These are phyloP conservation scores for Tachystola acroxantha DNA, from an alignment of 2,888 invertebrate genomes.

Conservation along the genomic window DNA sequence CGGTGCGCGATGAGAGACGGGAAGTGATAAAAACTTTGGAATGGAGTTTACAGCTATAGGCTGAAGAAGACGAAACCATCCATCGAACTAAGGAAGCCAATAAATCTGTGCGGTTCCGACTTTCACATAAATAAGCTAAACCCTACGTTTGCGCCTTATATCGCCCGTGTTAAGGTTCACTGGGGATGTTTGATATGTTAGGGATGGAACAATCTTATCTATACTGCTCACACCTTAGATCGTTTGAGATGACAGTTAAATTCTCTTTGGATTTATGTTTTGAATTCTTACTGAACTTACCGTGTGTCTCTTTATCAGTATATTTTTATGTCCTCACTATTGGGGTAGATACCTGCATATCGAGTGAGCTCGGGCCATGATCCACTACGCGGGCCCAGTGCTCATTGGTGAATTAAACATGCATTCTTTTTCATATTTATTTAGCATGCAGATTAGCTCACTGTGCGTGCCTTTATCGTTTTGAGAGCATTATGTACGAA, in stretches of 20 bases:
- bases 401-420: no score
- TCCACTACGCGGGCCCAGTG: no score
- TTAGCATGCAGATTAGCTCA: no score
- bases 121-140: constrained; percentile 53
- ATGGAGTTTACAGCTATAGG: constrained; percentile 44
- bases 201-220: constrained; percentile 22
- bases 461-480: no score
- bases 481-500: no score
- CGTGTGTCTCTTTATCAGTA: no score
- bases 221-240: constrained; percentile 33
- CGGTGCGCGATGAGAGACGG: constrained; percentile 24
- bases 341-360: no score
- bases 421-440: no score
- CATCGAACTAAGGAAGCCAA: constrained; percentile 54
- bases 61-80: constrained; percentile 40
- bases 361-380: no score
- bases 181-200: constrained; percentile 14
- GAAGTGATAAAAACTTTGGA: constrained; percentile 32
- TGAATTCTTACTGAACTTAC: no score
- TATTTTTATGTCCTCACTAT: no score
- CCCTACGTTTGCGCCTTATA: constrained; percentile 41
- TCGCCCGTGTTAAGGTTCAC: constrained; percentile 45
- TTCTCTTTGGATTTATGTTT: no score
- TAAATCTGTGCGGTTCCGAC: constrained; percentile 57
- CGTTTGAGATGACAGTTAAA: constrained; percentile 41